Conservation (phyloP, 2,888 invertebrate genomes). For the Pseudoips prasinana region DNA sequence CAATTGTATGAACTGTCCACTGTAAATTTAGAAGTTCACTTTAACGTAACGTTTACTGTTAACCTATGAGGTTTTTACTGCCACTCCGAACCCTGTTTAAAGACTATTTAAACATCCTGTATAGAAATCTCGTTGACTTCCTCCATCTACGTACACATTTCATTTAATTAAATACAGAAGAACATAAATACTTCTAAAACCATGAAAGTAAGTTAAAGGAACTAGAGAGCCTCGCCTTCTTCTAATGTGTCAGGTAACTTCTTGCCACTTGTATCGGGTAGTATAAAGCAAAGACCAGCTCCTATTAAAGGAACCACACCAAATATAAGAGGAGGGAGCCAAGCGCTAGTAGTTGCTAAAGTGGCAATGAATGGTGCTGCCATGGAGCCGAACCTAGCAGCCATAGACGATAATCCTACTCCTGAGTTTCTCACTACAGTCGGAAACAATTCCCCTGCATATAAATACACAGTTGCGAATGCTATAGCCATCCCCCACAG, state of each 20-base stretch:
- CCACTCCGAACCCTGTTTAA: too few relatives aligned
- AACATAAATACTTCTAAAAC: too few relatives aligned
- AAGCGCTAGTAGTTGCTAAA: constrained; percentile 76
- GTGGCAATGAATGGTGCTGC: constrained; percentile 91
- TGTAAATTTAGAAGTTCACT: too few relatives aligned
- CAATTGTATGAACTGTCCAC: too few relatives aligned
- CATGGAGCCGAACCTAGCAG: constrained; percentile 93
- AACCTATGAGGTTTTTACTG: too few relatives aligned
- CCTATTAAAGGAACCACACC: constrained; percentile 87
- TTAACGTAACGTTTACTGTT: too few relatives aligned
- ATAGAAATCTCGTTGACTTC: too few relatives aligned
- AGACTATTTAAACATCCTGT: too few relatives aligned
- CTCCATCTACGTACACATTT: too few relatives aligned
- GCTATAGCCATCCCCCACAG: constrained; percentile 91
- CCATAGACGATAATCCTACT: constrained; percentile 92
- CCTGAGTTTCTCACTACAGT: constrained; percentile 94
- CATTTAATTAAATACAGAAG: too few relatives aligned
- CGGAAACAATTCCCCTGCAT: constrained; percentile 93
- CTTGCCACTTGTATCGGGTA: constrained; percentile 91
- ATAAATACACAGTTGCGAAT: constrained; percentile 93
- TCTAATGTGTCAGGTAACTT: constrained; percentile 90
- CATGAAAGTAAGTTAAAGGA: too few relatives aligned
- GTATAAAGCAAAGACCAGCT: constrained; percentile 83
- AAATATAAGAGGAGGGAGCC: constrained; percentile 88
- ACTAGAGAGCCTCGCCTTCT: constrained; percentile 84